Evolutionary conservation across 2,797 vertebrate genomes (phyloP).

Genomic region (Platalea minor): DNA sequence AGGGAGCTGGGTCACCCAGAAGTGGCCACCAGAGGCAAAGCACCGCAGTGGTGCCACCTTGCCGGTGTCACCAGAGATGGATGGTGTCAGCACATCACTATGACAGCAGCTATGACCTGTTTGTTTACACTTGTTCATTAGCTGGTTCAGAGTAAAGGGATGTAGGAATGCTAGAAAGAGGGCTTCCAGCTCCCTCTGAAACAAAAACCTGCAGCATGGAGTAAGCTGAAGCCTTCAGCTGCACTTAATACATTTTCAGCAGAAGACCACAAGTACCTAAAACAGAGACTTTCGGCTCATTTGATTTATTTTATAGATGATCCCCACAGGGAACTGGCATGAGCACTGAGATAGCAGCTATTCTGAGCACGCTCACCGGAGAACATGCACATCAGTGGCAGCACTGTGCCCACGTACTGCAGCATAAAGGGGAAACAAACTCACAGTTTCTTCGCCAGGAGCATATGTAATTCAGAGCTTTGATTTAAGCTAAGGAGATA

Average conservation of each 20-base stretch:
- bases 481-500: neutral
- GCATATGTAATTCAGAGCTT: neutral
- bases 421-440: neutral
- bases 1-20: neutral
- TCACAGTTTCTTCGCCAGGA: neutral
- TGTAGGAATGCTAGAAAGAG: neutral
- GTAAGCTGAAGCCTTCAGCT: neutral
- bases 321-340: neutral
- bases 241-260: neutral
- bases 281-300: neutral
- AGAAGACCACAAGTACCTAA: neutral
- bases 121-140: neutral
- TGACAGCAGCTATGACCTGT: neutral
- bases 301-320: neutral
- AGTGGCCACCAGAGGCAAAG: neutral
- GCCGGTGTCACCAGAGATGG: rapidly evolving
- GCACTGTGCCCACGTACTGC: neutral
- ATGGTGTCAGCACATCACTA: neutral
- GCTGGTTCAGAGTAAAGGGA: neutral
- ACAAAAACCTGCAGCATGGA: neutral
- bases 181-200: neutral
- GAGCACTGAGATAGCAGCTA: neutral
- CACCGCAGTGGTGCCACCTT: neutral
- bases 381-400: neutral
- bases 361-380: neutral